Percentiles rank a stretch among this genome's conserved stretches.
Evolutionary conservation across 2,113 vertebrate species (phyloP).

Genomic region (Solea solea): DNA sequence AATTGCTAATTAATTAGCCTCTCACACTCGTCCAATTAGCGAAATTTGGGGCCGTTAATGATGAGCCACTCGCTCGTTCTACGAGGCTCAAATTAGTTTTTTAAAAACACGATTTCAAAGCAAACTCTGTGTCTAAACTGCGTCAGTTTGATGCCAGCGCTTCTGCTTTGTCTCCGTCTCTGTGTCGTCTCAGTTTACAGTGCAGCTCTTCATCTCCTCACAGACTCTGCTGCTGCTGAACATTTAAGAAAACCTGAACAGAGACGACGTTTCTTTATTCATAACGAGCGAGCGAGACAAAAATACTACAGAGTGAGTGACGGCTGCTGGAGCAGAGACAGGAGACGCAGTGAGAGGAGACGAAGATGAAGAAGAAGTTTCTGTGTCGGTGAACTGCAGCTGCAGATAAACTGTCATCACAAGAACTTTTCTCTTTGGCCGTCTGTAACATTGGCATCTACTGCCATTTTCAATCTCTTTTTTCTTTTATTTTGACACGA

Average conservation of each 20-base stretch:
- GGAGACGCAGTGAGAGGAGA: not conserved
- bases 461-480: no score
- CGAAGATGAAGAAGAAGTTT: no score
- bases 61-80: slow-evolving; percentile 61
- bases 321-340: slow-evolving; percentile 6
- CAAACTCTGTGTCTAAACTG: slow-evolving; percentile 18
- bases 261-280: slow-evolving; percentile 12
- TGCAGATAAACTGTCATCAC: no score
- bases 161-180: not conserved
- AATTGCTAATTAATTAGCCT: slow-evolving; percentile 78
- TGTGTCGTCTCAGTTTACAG: slow-evolving; percentile 2
- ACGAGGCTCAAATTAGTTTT: no score
- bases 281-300: slow-evolving; percentile 15
- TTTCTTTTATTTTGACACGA: no score
- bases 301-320: slow-evolving; percentile 32
- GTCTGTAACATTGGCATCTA: no score
- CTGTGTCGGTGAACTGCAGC: no score
- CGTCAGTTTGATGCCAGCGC: slow-evolving; percentile 7
- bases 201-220: no score
- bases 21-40: slow-evolving; percentile 67
- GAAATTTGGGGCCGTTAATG: slow-evolving; percentile 71
- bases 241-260: slow-evolving; percentile 24
- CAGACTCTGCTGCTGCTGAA: not conserved
- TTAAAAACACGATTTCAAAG: not conserved
- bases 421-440: no score